phyloP scores from a whole-genome alignment of 2,113 vertebrate species.

The Uria lomvia region DNA sequence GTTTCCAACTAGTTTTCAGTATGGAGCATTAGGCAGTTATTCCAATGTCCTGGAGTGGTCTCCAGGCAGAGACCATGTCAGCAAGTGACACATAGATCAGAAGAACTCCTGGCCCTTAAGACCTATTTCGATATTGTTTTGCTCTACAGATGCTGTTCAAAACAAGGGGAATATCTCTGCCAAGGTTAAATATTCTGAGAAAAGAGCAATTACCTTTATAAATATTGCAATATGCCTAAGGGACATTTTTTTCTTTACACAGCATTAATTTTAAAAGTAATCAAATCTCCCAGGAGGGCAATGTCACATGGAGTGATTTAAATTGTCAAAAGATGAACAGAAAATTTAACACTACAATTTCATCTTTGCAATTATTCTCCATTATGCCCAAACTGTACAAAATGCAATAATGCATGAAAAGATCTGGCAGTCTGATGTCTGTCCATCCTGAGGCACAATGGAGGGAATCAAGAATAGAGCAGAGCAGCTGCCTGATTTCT shows the following conservation, averaged over 20 bases:
- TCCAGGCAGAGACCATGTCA: not conserved
- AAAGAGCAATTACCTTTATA: not conserved
- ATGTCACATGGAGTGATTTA: not conserved
- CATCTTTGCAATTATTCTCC: not conserved
- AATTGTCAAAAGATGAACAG: not conserved
- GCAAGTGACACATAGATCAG: not conserved
- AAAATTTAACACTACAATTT: not conserved
- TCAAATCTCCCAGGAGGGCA: not conserved
- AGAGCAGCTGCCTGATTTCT: conserved; percentile 16
- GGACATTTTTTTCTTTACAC: not conserved
- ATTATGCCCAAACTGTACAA: not conserved
- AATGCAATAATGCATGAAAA: not conserved
- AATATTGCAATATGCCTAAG: not conserved
- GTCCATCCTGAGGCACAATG: not conserved
- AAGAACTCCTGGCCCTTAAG: not conserved
- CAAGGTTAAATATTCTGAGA: not conserved
- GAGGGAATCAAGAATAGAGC: not conserved
- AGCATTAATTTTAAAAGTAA: not conserved
- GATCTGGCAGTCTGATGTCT: not conserved
- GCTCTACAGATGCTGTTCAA: not conserved
- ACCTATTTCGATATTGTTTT: not conserved
- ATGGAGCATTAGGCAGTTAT: not conserved
- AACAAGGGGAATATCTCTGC: not conserved
- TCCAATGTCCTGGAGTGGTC: not conserved
- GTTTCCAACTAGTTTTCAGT: not conserved